Evolutionary conservation across 2,888 invertebrate species (phyloP).

Genomic region (Panorpa germanica): DNA sequence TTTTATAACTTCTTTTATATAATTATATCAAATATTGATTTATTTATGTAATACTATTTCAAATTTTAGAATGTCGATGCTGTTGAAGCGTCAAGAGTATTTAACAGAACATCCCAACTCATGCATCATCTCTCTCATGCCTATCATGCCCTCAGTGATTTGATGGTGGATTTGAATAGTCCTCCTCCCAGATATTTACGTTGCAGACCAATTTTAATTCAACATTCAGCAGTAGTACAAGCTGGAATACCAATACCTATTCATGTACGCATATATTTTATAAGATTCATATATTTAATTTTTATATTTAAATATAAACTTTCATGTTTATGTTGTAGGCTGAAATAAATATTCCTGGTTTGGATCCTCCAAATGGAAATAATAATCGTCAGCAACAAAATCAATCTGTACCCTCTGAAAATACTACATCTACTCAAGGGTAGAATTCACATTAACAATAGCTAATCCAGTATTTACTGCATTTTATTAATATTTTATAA

Average conservation of each 20-base stretch:
- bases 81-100: conserved; percentile 40
- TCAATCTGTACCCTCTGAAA: too few species aligned
- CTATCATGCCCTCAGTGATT: conserved; percentile 75
- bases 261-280: conserved; percentile 30
- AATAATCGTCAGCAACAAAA: too few species aligned
- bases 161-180: conserved; percentile 50
- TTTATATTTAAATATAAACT: too few species aligned
- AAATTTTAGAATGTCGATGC: conserved; percentile 22
- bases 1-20: conserved; percentile 4
- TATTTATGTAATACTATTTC: conserved; percentile 2
- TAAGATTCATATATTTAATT: conserved; percentile 3
- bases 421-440: too few species aligned
- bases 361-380: too few species aligned
- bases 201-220: conserved; percentile 52
- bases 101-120: conserved; percentile 57
- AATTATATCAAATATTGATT: background rate
- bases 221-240: conserved; percentile 39
- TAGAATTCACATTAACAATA: too few species aligned
- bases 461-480: too few species aligned
- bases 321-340: too few species aligned
- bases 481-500: too few species aligned
- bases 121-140: conserved; percentile 77
- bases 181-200: conserved; percentile 48
- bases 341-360: too few species aligned
- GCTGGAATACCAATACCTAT: conserved; percentile 43